phyloP scores from a whole-genome alignment of 1,140 invertebrate species.

The Hyphantria cunea region DNA sequence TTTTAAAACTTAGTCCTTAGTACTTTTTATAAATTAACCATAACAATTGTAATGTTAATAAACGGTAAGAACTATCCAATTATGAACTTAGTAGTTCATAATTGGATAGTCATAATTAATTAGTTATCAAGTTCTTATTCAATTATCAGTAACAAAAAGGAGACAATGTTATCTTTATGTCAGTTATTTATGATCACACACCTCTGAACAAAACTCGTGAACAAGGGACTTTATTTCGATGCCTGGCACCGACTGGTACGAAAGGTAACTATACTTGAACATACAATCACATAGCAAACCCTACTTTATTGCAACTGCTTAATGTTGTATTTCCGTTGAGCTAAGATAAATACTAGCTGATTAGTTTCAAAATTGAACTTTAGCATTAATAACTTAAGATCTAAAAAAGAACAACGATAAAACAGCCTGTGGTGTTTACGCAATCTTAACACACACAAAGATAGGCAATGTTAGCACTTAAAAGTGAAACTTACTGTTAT shows the following conservation, averaged over 20 bases:
- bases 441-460: neutral
- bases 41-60: no score
- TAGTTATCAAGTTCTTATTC: no score
- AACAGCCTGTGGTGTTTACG: neutral
- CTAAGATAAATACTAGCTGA: no score
- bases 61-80: no score
- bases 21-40: no score
- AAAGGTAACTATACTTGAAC: slow-evolving; percentile 5
- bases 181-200: no score
- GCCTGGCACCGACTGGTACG: slow-evolving; percentile 62
- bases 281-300: neutral
- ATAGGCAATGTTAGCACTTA: slow-evolving; percentile 3
- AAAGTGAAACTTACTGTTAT: slow-evolving; percentile 3
- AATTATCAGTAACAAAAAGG: no score
- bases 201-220: neutral
- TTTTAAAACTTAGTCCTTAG: no score
- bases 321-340: no score
- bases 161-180: no score
- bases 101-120: no score
- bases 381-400: slow-evolving; percentile 16
- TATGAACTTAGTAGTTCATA: no score
- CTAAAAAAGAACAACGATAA: slow-evolving; percentile 16
- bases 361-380: slow-evolving; percentile 18
- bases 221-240: slow-evolving; percentile 38
- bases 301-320: neutral